Conservation (phyloP, 1,140 invertebrate genomes). For the Arion vulgaris region DNA sequence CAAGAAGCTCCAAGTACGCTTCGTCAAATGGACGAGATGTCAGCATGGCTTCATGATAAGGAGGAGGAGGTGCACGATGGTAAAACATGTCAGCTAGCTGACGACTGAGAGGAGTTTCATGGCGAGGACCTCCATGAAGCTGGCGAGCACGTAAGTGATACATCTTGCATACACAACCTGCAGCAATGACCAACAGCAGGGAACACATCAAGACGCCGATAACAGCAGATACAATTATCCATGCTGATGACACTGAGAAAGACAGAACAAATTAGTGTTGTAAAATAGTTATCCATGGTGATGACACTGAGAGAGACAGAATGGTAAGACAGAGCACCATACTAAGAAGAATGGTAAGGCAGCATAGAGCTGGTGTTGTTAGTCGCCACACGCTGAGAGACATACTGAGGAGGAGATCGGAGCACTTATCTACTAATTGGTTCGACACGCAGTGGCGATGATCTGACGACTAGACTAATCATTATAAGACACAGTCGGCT, state of each 20-base stretch:
- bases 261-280: not conserved
- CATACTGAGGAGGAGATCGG: too few relatives aligned
- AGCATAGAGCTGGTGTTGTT: too few relatives aligned
- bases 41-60: constrained; percentile 69
- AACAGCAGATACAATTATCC: constrained; percentile 75
- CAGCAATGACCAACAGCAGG: constrained; percentile 74
- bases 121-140: constrained; percentile 17
- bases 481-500: too few relatives aligned
- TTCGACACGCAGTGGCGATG: too few relatives aligned
- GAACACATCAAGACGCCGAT: constrained; percentile 75
- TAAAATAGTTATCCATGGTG: too few relatives aligned
- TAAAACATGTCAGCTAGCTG: constrained; percentile 59
- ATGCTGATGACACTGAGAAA: constrained; percentile 64
- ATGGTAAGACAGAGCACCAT: too few relatives aligned
- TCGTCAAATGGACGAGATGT: constrained; percentile 64
- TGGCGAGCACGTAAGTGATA: constrained; percentile 66
- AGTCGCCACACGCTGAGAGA: too few relatives aligned
- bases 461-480: too few relatives aligned
- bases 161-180: constrained; percentile 74
- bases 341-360: too few relatives aligned
- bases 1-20: constrained; percentile 50
- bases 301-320: too few relatives aligned
- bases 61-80: constrained; percentile 62
- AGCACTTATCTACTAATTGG: too few relatives aligned
- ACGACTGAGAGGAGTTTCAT: constrained; percentile 58